These are phyloP conservation scores for Galaxea fascicularis DNA, from an alignment of 92 coral and sea anemone genomes.

Conservation along the genomic window DNA sequence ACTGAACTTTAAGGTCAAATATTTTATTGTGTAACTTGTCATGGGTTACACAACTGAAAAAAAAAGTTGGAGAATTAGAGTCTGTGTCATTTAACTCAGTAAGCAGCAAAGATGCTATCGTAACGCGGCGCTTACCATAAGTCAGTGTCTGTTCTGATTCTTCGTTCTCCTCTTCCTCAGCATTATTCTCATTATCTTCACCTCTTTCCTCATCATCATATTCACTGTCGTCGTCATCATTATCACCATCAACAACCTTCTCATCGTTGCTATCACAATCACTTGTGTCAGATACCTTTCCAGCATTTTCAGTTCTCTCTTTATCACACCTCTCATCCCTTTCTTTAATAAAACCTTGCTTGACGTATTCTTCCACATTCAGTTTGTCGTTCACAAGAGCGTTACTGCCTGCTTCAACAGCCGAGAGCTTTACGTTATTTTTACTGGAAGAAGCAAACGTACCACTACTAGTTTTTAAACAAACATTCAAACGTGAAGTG, in stretches of 20 bases:
- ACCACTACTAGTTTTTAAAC: background rate
- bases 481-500: background rate
- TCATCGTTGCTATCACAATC: background rate
- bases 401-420: background rate
- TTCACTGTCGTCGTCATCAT: background rate
- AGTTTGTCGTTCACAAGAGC: background rate
- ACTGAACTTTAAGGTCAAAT: too few species aligned
- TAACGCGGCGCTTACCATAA: slow-evolving; percentile 19
- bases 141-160: slow-evolving; percentile 39
- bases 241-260: background rate
- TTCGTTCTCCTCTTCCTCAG: background rate
- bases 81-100: too few species aligned
- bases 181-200: background rate
- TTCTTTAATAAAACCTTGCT: background rate
- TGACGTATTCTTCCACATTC: background rate
- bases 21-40: too few species aligned
- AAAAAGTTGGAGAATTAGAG: too few species aligned
- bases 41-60: too few species aligned
- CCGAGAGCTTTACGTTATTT: background rate
- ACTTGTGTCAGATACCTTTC: too few species aligned
- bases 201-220: background rate
- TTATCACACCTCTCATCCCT: background rate
- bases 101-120: background rate
- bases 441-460: background rate
- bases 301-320: background rate